Percentiles rank a stretch among this genome's conserved stretches.
Conservation (phyloP, 1,140 invertebrate genomes). For the Ceratosolen fusciceps region DNA sequence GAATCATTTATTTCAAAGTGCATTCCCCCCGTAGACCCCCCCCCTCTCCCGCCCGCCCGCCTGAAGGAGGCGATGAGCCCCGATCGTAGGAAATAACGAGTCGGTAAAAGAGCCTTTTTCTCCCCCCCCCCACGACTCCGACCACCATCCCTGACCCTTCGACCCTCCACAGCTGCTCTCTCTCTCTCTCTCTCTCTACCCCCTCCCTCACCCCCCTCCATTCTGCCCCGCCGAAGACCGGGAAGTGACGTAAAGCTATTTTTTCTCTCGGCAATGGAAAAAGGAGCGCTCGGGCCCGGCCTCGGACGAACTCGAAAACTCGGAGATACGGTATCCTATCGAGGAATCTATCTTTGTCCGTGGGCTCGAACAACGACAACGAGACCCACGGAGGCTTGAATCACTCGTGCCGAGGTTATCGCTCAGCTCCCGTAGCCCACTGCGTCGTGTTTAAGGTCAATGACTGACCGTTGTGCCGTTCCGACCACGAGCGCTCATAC, state of each 20-base stretch:
- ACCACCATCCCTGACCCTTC: too few relatives aligned
- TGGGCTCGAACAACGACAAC: background rate
- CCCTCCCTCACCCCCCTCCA: background rate
- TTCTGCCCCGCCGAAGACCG: background rate
- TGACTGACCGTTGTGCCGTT: conserved; percentile 22
- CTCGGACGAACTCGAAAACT: background rate
- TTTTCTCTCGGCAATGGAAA: background rate
- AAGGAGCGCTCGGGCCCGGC: background rate
- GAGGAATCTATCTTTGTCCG: background rate
- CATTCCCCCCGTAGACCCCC: background rate
- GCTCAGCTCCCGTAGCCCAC: background rate
- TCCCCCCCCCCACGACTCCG: too few relatives aligned
- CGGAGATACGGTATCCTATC: background rate
- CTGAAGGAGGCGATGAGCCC: too few relatives aligned
- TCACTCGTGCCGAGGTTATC: conserved; percentile 4
- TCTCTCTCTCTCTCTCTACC: background rate
- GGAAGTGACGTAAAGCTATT: background rate
- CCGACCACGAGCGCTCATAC: background rate
- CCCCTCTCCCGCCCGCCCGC: background rate
- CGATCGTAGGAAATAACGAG: too few relatives aligned
- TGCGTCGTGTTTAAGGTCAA: conserved; percentile 28
- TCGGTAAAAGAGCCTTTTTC: too few relatives aligned
- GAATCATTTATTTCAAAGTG: background rate
- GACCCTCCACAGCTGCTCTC: too few relatives aligned
- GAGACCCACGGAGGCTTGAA: background rate